phyloP scores from a whole-genome alignment of 2,113 vertebrate genomes.

The zebrafish (Danio rerio) region DNA sequence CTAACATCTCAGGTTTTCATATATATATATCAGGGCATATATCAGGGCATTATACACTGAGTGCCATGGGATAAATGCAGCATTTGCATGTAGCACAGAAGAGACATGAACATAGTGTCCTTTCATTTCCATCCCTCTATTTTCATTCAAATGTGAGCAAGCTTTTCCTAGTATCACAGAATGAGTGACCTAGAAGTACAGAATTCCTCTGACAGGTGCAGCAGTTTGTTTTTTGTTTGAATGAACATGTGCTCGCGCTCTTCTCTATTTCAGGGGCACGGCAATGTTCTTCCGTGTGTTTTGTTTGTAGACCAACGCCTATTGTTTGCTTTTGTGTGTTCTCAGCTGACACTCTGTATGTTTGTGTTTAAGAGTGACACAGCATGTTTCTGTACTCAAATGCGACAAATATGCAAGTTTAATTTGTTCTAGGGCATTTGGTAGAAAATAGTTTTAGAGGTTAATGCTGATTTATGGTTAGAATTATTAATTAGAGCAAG shows the following conservation, averaged over 20 bases:
- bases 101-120: neutral
- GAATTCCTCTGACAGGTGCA: slow-evolving; percentile 74
- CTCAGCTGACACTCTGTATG: slow-evolving; percentile 16
- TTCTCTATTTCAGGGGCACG: slow-evolving; percentile 48
- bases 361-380: slow-evolving; percentile 29
- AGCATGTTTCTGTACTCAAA: slow-evolving; percentile 7
- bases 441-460: neutral
- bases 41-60: too few relatives aligned
- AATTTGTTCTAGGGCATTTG: neutral
- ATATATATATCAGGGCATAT: too few relatives aligned
- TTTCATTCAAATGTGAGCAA: slow-evolving; percentile 40
- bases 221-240: slow-evolving; percentile 59
- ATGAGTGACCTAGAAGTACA: slow-evolving; percentile 63
- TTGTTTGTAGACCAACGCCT: slow-evolving; percentile 11
- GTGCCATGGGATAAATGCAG: neutral
- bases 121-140: neutral
- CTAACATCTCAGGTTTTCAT: too few relatives aligned
- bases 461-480: neutral
- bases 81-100: neutral
- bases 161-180: slow-evolving; percentile 59
- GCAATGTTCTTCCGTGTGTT: neutral
- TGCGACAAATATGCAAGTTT: neutral
- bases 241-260: slow-evolving; percentile 57
- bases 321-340: slow-evolving; percentile 33
- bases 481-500: neutral